Evolutionary conservation across 2,888 invertebrate species (phyloP), one percentile per base, ranked within the genome.

Genomic region (Catocala fraxini): DNA sequence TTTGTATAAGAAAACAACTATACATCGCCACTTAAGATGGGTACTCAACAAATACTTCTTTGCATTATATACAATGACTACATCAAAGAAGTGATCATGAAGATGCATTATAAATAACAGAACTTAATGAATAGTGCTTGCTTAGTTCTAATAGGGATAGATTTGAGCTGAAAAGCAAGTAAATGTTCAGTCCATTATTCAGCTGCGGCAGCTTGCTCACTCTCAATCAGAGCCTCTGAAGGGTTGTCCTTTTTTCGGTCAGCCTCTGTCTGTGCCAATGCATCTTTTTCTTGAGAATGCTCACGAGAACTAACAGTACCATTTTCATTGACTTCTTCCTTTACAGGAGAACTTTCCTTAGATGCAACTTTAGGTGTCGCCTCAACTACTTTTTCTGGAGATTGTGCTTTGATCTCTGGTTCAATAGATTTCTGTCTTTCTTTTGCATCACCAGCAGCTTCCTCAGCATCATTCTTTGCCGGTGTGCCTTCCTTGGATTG

Each of bases 1-100:
- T 86, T 88, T 75, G 81, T 87, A 84, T 82, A 69, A 80, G 82
- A 85, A 84, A 84, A 85, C 76, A 85, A 85, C 82, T 84, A 81
- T 84, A 88, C 81, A 85, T 84, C 73, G 85, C 86, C 85, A 87
- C 87, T 83, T 87, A 88, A 88, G 84, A 86, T 82, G 80, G 87
- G 80, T 86, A 83, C 82, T 85, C 85, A 91, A 92, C 86, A 89
- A 88, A 77, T 65, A 85, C 87, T 86, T 86, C 87, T 88, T 87
- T 83, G 86, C 83, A 80, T 88, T 91, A 91, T 91, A 87, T 91
- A 92, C 91, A 92, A 87, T 91, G 91, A 90, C 89, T 92, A 88
- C 84, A 86, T 83, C 89, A 90, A 90, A 90, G 86, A 89, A 89
- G 87, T 84, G 84, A 83, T 62, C 46, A 68, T 70, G 73, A 81